Base-by-base conservation (phyloP, 2,888 invertebrate genomes). In the Polia nebulosa region DNA sequence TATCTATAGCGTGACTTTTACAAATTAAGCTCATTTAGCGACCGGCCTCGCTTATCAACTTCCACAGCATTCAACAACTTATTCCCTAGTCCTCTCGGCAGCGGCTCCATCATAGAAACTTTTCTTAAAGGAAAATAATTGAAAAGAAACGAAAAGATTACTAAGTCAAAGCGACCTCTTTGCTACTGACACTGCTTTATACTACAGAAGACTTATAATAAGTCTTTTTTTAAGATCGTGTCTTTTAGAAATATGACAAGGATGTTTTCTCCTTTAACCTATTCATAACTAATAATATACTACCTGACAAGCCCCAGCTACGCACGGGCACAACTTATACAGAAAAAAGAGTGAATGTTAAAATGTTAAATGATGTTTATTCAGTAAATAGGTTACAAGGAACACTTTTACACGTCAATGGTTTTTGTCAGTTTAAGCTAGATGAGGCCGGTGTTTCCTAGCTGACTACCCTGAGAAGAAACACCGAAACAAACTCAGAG, bases 1-100 rank as follows among this genome's bases (percentile, higher is more conserved):
- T 85, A 87, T 89, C 87, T 87, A 85, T 86, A 52, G 59, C 87
- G 90, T 89, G 92, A 92, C 92, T 93, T 90, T 90, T 87, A 89
- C 91, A 93, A 94, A 94, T 94, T 90, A 92, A 91, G 91, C 91
- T 92, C 91, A 93, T 93, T 93, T 91, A 83, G 80, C 70, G 83
- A 79, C 76, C 81, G 77, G 72, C 55, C 63, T 47, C 75, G 72
- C 81, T 76, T 80, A 85, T 85, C 83, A 80, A 83, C 78, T 73
- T 73, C 74, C 84, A 79, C 80, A 82, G 86, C 86, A 87, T 87
- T 87, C 88, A 80, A 80, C 80, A 81, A 83, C 80, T 78, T 83
- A 84, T 82, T 87, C 85, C 78, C 80, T 84, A 72, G 70, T 65
- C 62, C 55, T 62, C 58, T 47, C 36, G 51, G n/a, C n/a, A n/a